phyloP scores from a whole-genome alignment of 2,888 invertebrate species.

The Tenodera sinensis region DNA sequence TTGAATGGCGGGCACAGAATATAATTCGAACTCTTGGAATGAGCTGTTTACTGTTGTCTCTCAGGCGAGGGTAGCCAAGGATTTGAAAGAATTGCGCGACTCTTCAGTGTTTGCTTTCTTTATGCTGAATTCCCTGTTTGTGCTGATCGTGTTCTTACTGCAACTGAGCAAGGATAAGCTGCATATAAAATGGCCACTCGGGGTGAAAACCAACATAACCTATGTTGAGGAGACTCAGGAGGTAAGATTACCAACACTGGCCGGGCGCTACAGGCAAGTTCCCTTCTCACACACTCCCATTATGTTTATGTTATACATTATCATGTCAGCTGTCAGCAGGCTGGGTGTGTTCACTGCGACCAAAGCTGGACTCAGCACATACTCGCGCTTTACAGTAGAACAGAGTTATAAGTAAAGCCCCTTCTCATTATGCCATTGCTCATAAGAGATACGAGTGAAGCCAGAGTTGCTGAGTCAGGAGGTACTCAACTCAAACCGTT shows the following conservation, averaged over 20 bases:
- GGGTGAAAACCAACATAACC: slow-evolving; percentile 52
- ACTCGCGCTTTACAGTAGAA: too few relatives aligned
- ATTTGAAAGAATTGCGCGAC: slow-evolving; percentile 61
- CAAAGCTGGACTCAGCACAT: too few relatives aligned
- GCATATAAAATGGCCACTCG: slow-evolving; percentile 66
- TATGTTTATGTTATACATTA: not conserved
- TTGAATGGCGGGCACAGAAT: not conserved
- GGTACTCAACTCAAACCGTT: too few relatives aligned
- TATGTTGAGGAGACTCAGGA: slow-evolving; percentile 45
- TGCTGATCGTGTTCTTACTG: slow-evolving; percentile 67
- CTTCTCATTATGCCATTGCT: too few relatives aligned
- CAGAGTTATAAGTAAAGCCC: too few relatives aligned
- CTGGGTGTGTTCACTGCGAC: not conserved
- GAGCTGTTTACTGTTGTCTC: slow-evolving; percentile 16
- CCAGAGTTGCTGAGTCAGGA: too few relatives aligned
- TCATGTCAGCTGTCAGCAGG: not conserved
- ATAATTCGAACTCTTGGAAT: not conserved
- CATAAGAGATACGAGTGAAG: too few relatives aligned
- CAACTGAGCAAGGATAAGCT: slow-evolving; percentile 68
- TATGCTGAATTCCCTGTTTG: slow-evolving; percentile 74
- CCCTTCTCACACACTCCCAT: not conserved
- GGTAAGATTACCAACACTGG: slow-evolving; percentile 35
- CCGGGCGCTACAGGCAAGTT: not conserved
- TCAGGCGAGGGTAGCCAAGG: slow-evolving; percentile 44
- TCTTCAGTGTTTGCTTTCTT: slow-evolving; percentile 66